These are phyloP conservation scores for Drosophila albomicans DNA, from an alignment of 1,140 invertebrate genomes.

Conservation along the genomic window DNA sequence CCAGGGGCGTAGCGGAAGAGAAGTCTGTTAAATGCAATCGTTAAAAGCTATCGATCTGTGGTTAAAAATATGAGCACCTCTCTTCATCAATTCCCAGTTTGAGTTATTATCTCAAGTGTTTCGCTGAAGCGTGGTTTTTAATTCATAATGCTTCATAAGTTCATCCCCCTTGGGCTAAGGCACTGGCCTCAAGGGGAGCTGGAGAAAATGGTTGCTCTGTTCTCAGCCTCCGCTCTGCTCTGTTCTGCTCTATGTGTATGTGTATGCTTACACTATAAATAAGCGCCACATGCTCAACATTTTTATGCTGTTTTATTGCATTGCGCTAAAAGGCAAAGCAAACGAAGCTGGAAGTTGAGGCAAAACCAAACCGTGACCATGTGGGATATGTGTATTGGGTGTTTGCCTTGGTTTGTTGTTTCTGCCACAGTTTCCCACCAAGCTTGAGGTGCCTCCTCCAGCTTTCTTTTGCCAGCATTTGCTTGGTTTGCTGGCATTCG, in stretches of 20 bases:
- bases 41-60: no score
- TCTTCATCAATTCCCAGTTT: no score
- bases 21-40: not conserved
- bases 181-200: not conserved
- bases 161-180: not conserved
- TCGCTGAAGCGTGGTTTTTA: not conserved
- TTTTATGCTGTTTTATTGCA: constrained; percentile 82
- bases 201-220: not conserved
- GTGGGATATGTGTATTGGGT: not conserved
- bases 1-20: constrained; percentile 18
- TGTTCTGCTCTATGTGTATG: no score
- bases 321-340: constrained; percentile 71
- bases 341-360: constrained; percentile 34
- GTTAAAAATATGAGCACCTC: no score
- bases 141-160: not conserved
- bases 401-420: constrained; percentile 17
- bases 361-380: constrained; percentile 35
- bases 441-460: no score
- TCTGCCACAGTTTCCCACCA: no score
- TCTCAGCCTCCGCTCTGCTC: not conserved
- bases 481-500: not conserved
- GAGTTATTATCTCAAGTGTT: no score
- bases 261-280: constrained; percentile 67
- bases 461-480: no score
- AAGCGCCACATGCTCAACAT: constrained; percentile 78